Evolutionary conservation across 1,140 invertebrate genomes (phyloP).

Genomic region (Diprion similis): DNA sequence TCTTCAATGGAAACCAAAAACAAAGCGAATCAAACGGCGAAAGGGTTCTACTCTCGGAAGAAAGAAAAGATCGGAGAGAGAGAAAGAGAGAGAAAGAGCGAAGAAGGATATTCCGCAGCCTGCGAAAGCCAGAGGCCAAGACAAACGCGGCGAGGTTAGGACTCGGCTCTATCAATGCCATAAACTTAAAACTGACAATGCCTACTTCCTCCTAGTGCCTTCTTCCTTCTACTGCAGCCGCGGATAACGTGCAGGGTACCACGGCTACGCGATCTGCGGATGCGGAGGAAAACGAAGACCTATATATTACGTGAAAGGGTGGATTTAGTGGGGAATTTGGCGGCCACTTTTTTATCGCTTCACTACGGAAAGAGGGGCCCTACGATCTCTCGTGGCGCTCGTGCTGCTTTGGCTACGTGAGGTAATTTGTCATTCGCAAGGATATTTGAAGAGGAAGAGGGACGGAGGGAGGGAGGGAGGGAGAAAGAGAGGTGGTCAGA

Average conservation of each 20-base stretch:
- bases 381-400: background rate
- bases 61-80: no score
- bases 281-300: background rate
- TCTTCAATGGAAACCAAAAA: no score
- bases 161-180: background rate
- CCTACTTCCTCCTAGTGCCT: background rate
- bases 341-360: background rate
- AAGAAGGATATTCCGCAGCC: no score
- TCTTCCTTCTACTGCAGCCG: no score
- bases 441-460: background rate
- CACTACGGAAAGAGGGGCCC: background rate
- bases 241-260: no score
- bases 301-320: background rate
- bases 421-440: background rate
- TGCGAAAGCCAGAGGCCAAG: no score
- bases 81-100: no score
- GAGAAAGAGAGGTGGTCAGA: no score
- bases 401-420: background rate
- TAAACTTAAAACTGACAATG: background rate
- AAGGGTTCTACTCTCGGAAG: no score
- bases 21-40: no score
- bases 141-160: background rate
- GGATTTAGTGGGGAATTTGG: background rate
- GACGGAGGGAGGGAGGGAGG: no score
- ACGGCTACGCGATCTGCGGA: background rate